phyloP scores from a whole-genome alignment of 2,797 vertebrate genomes.

The Spheniscus humboldti region DNA sequence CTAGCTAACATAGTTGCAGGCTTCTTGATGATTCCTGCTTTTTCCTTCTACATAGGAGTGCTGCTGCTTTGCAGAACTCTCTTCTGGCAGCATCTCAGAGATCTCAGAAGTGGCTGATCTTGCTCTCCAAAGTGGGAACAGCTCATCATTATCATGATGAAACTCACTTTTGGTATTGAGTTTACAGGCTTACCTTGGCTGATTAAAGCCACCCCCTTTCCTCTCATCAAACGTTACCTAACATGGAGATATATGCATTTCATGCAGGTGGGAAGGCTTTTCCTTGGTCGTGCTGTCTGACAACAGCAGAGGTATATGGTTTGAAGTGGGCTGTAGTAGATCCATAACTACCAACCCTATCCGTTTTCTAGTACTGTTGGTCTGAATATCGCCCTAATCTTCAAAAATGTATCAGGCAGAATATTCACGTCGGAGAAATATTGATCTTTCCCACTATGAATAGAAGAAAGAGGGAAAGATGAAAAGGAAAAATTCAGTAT shows the following conservation, averaged over 20 bases:
- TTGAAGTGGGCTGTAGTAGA: background rate
- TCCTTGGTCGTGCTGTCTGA: background rate
- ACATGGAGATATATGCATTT: background rate
- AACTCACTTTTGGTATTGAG: background rate
- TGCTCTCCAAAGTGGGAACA: background rate
- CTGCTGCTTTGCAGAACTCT: background rate
- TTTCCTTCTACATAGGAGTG: background rate
- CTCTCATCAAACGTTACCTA: background rate
- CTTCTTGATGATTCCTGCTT: background rate
- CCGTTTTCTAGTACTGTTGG: background rate
- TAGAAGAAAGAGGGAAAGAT: background rate
- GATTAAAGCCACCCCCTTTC: background rate
- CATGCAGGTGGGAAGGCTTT: background rate
- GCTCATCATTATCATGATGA: background rate
- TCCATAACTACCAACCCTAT: background rate
- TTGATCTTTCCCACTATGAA: background rate
- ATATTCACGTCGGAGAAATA: background rate
- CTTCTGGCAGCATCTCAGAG: background rate
- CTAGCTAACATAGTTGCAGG: background rate
- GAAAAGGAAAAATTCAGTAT: background rate
- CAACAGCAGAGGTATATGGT: background rate
- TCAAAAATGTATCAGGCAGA: background rate
- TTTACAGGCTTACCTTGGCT: background rate
- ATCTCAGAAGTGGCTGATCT: background rate
- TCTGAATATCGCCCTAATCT: background rate